Percentiles rank a stretch among this genome's conserved stretches.
Evolutionary conservation across 2,797 vertebrate species (phyloP).

Genomic region (Argyrosomus regius): DNA sequence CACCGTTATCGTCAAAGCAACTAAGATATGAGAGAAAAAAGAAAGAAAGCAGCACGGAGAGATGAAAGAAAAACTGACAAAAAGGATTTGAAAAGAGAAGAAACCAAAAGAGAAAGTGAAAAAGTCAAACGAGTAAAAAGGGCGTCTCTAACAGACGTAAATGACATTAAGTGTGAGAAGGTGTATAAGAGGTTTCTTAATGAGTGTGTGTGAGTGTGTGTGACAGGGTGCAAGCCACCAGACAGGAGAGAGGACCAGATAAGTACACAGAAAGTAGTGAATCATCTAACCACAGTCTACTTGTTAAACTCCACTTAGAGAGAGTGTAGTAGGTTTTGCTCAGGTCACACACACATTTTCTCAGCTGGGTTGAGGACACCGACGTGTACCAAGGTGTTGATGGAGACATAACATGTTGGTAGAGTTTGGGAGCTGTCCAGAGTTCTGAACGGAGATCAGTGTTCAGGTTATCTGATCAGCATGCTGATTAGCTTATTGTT

Average conservation of each 20-base stretch:
- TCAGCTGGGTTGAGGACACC: not conserved
- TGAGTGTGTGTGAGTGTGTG: conserved; percentile 13
- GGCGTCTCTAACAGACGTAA: not conserved
- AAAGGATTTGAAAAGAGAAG: not conserved
- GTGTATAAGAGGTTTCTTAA: conserved; percentile 9
- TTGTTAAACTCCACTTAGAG: conserved; percentile 1
- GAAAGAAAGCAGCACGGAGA: not conserved
- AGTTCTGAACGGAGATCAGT: conserved; percentile 35
- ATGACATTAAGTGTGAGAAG: conserved; percentile 6
- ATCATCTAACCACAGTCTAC: not conserved
- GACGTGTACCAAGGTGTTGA: not conserved
- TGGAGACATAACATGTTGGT: not conserved
- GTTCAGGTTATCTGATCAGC: not conserved
- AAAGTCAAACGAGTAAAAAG: not conserved
- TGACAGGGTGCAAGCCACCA: conserved; percentile 10
- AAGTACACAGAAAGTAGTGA: not conserved
- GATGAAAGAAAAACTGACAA: not conserved
- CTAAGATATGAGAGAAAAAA: not conserved
- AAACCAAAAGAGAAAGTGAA: not conserved
- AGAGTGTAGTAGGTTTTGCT: not conserved
- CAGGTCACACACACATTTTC: not conserved
- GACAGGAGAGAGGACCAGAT: conserved; percentile 8
- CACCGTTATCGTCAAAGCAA: not conserved
- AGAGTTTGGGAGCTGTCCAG: conserved; percentile 48
- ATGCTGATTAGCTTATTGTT: too few relatives aligned